Evolutionary conservation across 2,113 vertebrate genomes (phyloP).

Genomic region (Pluvianellus socialis): DNA sequence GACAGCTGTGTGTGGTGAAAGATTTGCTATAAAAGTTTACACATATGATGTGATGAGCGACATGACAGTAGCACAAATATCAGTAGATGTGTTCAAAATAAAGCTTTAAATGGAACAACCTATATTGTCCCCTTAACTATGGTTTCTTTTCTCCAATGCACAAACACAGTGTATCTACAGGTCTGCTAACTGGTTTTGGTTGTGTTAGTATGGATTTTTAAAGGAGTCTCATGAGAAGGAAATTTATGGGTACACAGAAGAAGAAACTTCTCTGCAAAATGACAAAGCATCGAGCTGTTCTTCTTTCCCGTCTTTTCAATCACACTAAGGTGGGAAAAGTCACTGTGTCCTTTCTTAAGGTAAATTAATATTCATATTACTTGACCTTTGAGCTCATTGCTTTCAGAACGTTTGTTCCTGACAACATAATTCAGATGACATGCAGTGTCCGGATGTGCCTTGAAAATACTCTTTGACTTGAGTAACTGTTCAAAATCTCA

Average conservation of each 20-base stretch:
- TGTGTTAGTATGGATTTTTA: neutral
- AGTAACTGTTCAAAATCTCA: neutral
- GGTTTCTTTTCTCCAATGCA: neutral
- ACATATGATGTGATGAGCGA: accelerated
- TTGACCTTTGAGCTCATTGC: neutral
- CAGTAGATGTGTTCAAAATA: neutral
- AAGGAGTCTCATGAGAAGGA: neutral
- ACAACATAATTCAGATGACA: neutral
- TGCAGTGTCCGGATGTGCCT: neutral
- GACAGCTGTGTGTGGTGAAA: neutral
- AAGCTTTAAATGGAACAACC: neutral
- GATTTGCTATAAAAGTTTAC: neutral
- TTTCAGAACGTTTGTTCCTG: neutral
- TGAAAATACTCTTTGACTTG: neutral
- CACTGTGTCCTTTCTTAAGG: neutral
- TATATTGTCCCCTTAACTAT: neutral
- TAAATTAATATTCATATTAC: neutral
- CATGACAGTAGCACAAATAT: neutral
- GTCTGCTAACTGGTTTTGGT: neutral
- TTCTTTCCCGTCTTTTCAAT: neutral
- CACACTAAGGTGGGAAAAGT: neutral
- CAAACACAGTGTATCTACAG: neutral
- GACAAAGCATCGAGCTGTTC: neutral
- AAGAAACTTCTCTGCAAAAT: neutral
- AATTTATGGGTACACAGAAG: neutral